These are phyloP conservation scores for Serripes groenlandicus DNA, from an alignment of 2,888 invertebrate species.

Conservation along the genomic window DNA sequence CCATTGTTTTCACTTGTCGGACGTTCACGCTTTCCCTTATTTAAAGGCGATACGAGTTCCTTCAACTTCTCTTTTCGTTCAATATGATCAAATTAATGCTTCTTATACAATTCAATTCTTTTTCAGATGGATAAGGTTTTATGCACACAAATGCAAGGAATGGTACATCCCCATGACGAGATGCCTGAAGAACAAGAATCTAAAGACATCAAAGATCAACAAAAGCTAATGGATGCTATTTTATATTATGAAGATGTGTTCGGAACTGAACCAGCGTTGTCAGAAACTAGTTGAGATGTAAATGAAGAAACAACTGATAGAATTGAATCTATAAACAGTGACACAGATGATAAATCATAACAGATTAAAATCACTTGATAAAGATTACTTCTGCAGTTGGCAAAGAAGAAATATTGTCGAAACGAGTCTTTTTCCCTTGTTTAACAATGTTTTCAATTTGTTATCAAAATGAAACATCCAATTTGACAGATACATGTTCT, in stretches of 20 bases:
- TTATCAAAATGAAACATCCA: neutral
- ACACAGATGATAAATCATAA: neutral
- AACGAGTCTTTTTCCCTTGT: neutral
- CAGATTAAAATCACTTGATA: no score
- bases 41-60: neutral
- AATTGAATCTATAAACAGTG: neutral
- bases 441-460: neutral
- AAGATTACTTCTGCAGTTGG: no score
- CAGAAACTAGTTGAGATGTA: neutral
- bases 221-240: neutral
- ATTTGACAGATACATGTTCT: no score
- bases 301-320: neutral
- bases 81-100: neutral
- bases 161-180: slow-evolving; percentile 7
- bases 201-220: neutral
- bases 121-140: slow-evolving; percentile 5
- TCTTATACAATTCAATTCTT: neutral
- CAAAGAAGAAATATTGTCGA: neutral
- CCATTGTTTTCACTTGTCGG: no score
- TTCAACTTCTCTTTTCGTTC: neutral
- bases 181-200: neutral
- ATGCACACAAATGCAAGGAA: neutral
- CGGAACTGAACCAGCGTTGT: neutral
- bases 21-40: neutral
- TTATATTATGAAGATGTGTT: slow-evolving; percentile 2